A percentile compares a stretch with the other conserved stretches of the same genome.
These are phyloP conservation scores for Margaritifera margaritifera DNA, from an alignment of 2,888 invertebrate species.

Conservation along the genomic window DNA sequence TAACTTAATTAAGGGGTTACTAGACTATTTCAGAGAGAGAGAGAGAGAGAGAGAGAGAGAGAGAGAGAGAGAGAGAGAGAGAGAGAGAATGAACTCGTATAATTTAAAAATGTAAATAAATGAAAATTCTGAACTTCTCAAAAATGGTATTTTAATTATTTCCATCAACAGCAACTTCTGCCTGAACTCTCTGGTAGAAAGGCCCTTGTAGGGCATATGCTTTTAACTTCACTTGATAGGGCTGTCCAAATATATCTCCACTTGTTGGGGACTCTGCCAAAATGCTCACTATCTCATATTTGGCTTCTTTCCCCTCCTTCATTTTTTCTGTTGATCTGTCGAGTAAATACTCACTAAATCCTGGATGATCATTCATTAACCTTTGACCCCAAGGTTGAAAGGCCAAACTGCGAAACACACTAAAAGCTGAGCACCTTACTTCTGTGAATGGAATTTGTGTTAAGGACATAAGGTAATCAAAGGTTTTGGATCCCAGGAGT, in stretches of 20 bases:
- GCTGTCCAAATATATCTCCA: constrained; percentile 78
- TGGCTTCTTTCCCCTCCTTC: constrained; percentile 83
- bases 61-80: no score
- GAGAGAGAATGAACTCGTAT: no score
- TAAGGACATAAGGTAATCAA: constrained; percentile 78
- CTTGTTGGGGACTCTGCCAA: constrained; percentile 73
- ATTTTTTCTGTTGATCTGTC: constrained; percentile 82
- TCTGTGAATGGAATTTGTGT: constrained; percentile 88
- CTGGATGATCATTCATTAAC: constrained; percentile 81
- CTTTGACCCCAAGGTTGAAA: constrained; percentile 87
- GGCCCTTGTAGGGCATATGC: constrained; percentile 86
- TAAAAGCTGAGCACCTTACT: constrained; percentile 81
- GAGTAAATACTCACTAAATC: constrained; percentile 85
- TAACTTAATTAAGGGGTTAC: no score
- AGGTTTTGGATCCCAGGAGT: constrained; percentile 75
- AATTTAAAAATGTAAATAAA: no score
- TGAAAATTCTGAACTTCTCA: no score
- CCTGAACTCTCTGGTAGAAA: constrained; percentile 81
- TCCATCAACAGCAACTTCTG: constrained; percentile 86
- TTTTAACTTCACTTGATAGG: constrained; percentile 78
- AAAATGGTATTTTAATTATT: constrained; percentile 16
- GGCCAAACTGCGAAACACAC: constrained; percentile 80
- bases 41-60: no score
- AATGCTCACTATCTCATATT: constrained; percentile 81
- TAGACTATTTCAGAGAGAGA: no score